Evolutionary conservation across 2,797 vertebrate species (phyloP).

Genomic region (Sternotherus odoratus): DNA sequence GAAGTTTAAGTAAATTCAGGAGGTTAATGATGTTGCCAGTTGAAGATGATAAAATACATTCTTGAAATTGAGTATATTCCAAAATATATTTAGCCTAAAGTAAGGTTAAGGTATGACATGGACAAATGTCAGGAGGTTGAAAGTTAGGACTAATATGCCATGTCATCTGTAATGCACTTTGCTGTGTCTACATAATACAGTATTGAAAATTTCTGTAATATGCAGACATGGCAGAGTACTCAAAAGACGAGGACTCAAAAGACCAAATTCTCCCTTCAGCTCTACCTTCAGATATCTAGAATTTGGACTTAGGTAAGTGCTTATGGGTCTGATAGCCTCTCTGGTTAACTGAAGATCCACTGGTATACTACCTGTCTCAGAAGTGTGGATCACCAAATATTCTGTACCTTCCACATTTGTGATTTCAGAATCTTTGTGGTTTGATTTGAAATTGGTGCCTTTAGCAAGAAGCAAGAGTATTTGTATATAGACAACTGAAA

Average conservation of each 20-base stretch:
- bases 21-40: neutral
- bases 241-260: neutral
- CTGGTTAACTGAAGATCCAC: neutral
- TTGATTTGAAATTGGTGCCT: constrained; percentile 24
- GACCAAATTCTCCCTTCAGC: rapidly evolving
- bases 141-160: neutral
- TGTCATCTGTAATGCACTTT: neutral
- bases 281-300: rapidly evolving
- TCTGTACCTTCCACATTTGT: neutral
- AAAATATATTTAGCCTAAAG: neutral
- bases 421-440: neutral
- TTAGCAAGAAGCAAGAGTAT: constrained; percentile 28
- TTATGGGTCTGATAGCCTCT: neutral
- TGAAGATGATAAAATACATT: neutral
- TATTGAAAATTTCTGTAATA: neutral
- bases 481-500: constrained; percentile 35
- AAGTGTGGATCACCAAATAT: neutral
- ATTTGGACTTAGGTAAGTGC: neutral
- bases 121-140: neutral
- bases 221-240: neutral
- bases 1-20: neutral
- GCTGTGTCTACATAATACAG: rapidly evolving
- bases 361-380: neutral
- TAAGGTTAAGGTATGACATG: neutral
- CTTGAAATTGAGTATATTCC: neutral